These are phyloP conservation scores for Verasper variegatus DNA, from an alignment of 2,113 vertebrate species.

Conservation along the genomic window DNA sequence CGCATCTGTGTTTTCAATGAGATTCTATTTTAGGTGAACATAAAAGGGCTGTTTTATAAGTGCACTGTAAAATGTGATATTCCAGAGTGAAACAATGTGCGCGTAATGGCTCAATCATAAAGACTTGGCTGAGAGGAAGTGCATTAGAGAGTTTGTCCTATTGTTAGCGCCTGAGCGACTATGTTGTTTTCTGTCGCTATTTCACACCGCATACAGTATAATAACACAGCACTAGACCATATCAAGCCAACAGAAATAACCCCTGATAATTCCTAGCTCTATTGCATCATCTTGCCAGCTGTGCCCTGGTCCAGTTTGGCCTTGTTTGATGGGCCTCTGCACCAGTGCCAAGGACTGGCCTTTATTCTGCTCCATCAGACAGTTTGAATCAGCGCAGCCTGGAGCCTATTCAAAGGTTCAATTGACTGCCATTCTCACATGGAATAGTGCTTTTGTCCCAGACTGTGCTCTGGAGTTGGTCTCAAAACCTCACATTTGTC, in stretches of 20 bases:
- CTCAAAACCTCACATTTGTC: conserved; percentile 66
- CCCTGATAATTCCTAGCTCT: conserved; percentile 60
- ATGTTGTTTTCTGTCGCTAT: conserved; percentile 33
- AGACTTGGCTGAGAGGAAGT: conserved; percentile 54
- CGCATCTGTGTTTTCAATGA: conserved; percentile 77
- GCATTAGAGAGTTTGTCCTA: conserved; percentile 46
- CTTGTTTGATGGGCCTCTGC: conserved; percentile 71
- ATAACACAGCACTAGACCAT: conserved; percentile 49
- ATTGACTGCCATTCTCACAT: conserved; percentile 74
- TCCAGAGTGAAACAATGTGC: conserved; percentile 66
- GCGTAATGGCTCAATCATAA: conserved; percentile 64
- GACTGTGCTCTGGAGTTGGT: conserved; percentile 51
- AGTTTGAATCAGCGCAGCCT: conserved; percentile 73
- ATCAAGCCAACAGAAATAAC: conserved; percentile 55
- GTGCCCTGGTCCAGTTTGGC: conserved; percentile 68
- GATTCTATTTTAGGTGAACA: conserved; percentile 68
- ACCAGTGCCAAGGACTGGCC: conserved; percentile 67
- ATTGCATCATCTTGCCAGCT: conserved; percentile 57
- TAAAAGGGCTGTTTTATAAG: conserved; percentile 72
- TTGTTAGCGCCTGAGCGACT: conserved; percentile 38
- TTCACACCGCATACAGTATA: conserved; percentile 55
- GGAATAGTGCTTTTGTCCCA: conserved; percentile 73
- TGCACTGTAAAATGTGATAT: conserved; percentile 74
- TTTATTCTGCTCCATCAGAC: conserved; percentile 78
- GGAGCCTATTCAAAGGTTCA: conserved; percentile 75